Evolutionary conservation across 2,113 vertebrate species (phyloP).

Genomic region (Notothenia coriiceps): DNA sequence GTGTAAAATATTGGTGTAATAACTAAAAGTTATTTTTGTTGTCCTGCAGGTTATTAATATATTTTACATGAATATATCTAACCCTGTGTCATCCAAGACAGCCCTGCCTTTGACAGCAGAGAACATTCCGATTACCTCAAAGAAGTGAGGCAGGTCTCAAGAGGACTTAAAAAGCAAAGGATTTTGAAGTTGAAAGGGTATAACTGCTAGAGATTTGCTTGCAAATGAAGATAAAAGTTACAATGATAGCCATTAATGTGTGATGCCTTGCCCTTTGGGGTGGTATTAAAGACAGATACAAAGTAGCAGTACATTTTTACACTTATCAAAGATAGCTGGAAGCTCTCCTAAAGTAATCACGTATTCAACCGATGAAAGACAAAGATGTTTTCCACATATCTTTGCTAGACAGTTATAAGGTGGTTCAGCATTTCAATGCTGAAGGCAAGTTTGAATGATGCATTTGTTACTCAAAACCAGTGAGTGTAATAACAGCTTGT

Average conservation of each 20-base stretch:
- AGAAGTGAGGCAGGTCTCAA: not conserved
- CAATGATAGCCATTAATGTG: conserved; percentile 16
- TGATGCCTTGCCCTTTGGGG: conserved; percentile 1
- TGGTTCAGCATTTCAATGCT: not conserved
- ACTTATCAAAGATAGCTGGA: not conserved
- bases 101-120: not conserved
- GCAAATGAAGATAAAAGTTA: conserved; percentile 17
- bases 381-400: not conserved
- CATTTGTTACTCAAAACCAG: not conserved
- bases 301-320: not conserved
- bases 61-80: conserved; percentile 5
- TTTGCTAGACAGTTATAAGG: not conserved
- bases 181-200: conserved; percentile 6
- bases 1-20: too few species aligned
- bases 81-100: not conserved
- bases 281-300: not conserved
- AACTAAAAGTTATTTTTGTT: not conserved
- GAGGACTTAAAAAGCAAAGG: not conserved
- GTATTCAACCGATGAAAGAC: conserved; percentile 14
- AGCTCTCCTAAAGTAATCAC: not conserved
- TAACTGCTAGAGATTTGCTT: not conserved
- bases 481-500: not conserved
- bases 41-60: conserved; percentile 1
- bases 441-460: conserved; percentile 2
- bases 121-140: conserved; percentile 14